phyloP scores from a whole-genome alignment of 2,797 vertebrate species.

The Oreonectes daqikongensis region DNA sequence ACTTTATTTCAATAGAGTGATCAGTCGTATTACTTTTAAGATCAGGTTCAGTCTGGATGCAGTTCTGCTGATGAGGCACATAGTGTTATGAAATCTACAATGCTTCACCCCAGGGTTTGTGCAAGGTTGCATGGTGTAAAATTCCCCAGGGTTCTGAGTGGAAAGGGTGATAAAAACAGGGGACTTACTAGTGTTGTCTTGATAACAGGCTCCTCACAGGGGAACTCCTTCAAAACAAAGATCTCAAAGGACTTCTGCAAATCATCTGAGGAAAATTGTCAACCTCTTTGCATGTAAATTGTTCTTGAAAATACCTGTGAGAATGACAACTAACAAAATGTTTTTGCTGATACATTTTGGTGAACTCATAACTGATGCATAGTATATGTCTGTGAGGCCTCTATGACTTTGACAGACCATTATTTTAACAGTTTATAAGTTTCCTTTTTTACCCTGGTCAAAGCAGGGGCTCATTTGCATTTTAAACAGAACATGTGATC shows the following conservation, averaged over 20 bases:
- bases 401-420: background rate
- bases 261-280: background rate
- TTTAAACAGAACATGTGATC: conserved; percentile 35
- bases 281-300: background rate
- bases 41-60: background rate
- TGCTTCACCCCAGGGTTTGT: background rate
- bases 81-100: background rate
- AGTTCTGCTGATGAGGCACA: conserved; percentile 15
- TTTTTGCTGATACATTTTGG: background rate
- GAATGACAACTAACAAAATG: background rate
- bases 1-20: background rate
- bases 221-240: conserved; percentile 66
- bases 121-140: background rate
- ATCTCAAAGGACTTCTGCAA: conserved; percentile 48
- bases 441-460: conserved; percentile 28
- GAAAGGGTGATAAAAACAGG: conserved; percentile 6
- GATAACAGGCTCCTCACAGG: conserved; percentile 53
- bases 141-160: conserved; percentile 33
- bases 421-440: conserved; percentile 8
- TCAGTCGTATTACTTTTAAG: background rate
- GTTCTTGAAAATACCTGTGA: background rate
- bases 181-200: conserved; percentile 44
- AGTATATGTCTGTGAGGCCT: background rate
- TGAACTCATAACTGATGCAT: background rate
- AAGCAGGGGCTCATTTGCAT: conserved; percentile 39